phyloP scores from a whole-genome alignment of 1,140 invertebrate species.

The Tetramorium alpestre region DNA sequence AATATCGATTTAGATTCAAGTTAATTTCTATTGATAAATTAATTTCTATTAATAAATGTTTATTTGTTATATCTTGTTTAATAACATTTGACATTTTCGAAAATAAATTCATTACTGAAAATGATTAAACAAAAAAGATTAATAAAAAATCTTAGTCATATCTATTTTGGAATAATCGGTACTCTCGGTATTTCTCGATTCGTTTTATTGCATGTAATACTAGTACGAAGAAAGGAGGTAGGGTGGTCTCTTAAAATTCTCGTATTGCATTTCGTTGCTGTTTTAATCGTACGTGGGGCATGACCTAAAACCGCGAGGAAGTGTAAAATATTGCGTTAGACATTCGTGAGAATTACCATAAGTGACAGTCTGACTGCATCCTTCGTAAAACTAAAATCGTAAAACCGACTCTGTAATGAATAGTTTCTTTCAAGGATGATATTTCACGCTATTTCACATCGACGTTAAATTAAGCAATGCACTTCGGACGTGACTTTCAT shows the following conservation, averaged over 20 bases:
- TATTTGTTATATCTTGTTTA: not conserved
- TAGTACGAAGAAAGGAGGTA: not conserved
- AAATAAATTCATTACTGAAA: not conserved
- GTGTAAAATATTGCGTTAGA: slow-evolving; percentile 10
- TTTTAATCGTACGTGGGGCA: not conserved
- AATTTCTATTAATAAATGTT: not conserved
- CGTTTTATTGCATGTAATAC: not conserved
- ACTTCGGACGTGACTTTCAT: not conserved
- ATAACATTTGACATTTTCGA: not conserved
- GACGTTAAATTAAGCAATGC: not conserved
- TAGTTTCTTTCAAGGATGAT: not conserved
- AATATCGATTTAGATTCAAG: not conserved
- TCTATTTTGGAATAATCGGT: not conserved
- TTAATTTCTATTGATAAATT: not conserved
- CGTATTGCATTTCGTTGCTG: not conserved
- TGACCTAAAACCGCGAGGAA: not conserved
- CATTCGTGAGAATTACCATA: not conserved
- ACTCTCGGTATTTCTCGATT: not conserved
- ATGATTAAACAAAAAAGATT: not conserved
- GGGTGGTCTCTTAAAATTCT: not conserved
- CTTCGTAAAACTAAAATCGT: slow-evolving; percentile 13
- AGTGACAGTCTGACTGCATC: not conserved
- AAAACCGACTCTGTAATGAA: not conserved
- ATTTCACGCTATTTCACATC: not conserved
- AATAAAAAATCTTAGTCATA: too few relatives aligned